phyloP scores from a whole-genome alignment of 92 coral and sea anemone genomes.

The Parazoanthus swiftii region DNA sequence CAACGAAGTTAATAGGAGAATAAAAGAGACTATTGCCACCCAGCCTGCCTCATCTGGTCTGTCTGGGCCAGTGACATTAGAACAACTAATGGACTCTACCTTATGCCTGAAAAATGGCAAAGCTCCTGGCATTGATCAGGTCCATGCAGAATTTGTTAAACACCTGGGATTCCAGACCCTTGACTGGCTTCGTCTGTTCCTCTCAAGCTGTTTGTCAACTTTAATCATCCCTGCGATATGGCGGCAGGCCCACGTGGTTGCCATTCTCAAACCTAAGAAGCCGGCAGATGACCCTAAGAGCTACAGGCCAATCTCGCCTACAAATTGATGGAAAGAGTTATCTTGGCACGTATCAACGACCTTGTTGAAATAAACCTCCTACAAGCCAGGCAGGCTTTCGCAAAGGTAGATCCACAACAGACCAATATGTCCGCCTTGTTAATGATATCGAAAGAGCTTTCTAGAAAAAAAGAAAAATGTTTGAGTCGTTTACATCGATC shows the following conservation, averaged over 20 bases:
- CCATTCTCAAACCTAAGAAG: slow-evolving; percentile 32
- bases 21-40: neutral
- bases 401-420: neutral
- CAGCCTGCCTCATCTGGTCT: slow-evolving; percentile 15
- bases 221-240: slow-evolving; percentile 33
- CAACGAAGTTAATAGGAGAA: neutral
- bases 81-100: slow-evolving; percentile 32
- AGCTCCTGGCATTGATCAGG: slow-evolving; percentile 40
- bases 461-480: slow-evolving; percentile 17
- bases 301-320: slow-evolving; percentile 44
- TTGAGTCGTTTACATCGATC: slow-evolving; percentile 34
- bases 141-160: slow-evolving; percentile 8
- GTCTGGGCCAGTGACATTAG: slow-evolving; percentile 20
- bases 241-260: slow-evolving; percentile 29
- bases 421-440: neutral
- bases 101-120: slow-evolving; percentile 27
- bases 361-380: slow-evolving; percentile 4
- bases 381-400: neutral
- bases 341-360: slow-evolving; percentile 37
- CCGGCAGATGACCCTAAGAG: slow-evolving; percentile 44
- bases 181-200: slow-evolving; percentile 35
- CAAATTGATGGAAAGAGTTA: slow-evolving; percentile 41
- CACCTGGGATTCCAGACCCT: neutral
- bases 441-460: slow-evolving; percentile 3
- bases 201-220: slow-evolving; percentile 20